Base-by-base conservation (phyloP, 2,888 invertebrate species). In the Sphaeridia pumilis region DNA sequence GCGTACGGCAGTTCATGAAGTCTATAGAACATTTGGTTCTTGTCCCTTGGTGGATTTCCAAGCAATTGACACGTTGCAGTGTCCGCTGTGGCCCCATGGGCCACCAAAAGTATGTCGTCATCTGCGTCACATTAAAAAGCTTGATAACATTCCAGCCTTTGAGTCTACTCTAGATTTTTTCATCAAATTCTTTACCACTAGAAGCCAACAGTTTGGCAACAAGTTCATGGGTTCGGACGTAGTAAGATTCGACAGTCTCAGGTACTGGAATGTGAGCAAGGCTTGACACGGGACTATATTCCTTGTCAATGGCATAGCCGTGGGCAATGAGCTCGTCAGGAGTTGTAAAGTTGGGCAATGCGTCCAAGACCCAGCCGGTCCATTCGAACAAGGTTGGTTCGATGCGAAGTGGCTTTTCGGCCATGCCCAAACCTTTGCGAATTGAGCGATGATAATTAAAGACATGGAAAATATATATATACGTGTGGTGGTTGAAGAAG, bases 381-480 rank as follows among this genome's bases (percentile, higher is more conserved):
- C 86, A 95, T 71, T 95, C 95, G 71, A 94, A 95, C 36, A 95
- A 72, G 0, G 87, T 89, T 0, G 92, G 90, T 68, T 95, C 95
- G 17, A 95, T 75, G 25, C 73, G 73, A 1, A 76, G 66, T 14
- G 34, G 43, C 12, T 41, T 12, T 31, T 58, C 54, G 14, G 56
- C 20, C 7, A 25, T 17, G 12, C 53, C 55, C 60, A 61, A 58
- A 12, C 60, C 60, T 60, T n/a, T n/a, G n/a, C n/a, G n/a, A n/a
- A n/a, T n/a, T n/a, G n/a, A n/a, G n/a, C n/a, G n/a, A n/a, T n/a
- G n/a, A n/a, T n/a, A n/a, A n/a, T n/a, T n/a, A n/a, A n/a, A n/a
- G n/a, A n/a, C n/a, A n/a, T n/a, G n/a, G n/a, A n/a, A n/a, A n/a
- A n/a, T n/a, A n/a, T n/a, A 31, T 14, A 31, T 14, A 31, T 31